Evolutionary conservation across 2,888 invertebrate genomes (phyloP), one percentile per base, ranked within the genome.

Genomic region (Halictus ligatus): DNA sequence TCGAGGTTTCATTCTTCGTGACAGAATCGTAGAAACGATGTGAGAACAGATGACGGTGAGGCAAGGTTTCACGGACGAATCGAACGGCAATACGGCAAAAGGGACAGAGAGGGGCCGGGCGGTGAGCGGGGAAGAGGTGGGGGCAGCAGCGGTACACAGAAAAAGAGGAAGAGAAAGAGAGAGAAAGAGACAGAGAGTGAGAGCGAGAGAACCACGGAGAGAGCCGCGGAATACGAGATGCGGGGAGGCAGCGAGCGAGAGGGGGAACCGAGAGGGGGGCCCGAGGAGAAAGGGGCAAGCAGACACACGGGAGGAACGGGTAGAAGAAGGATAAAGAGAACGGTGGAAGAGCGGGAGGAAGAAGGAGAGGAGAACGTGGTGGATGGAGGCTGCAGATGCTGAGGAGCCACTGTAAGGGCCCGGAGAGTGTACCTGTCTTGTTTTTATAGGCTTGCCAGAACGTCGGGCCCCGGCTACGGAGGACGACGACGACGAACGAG

Each of bases 341-440:
- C 75, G 80, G 77, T 88, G 84, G 87, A 81, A 84, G 82, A 78
- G 80, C 84, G 83, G 75, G 84, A 81, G 86, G 78, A 87, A 92
- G 85, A 87, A 92, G 91, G 92, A 91, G 87, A 88, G 10, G 88
- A 88, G 90, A 91, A 90, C 89, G 85, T 83, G 88, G 86, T 90
- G 92, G 92, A 93, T 90, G 92, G 92, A 93, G 93, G 93, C 92
- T 91, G 91, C 92, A 90, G 93, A 94, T 93, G 94, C 92, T 91
- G 92, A 94, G 92, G 94, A 94, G 94, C 95, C 94, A 94, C 95
- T 93, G 95, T 93, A 94, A 94, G 94, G 94, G 94, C 92, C 93
- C 92, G 90, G 93, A 93, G 94, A 94, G 94, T 95, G 94, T 94
- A 95, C 94, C 94, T 94, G 95, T 95, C 95, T 95, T 95, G 95